These are phyloP conservation scores for Nymphalis c-album DNA, from an alignment of 2,888 invertebrate genomes.

Conservation along the genomic window DNA sequence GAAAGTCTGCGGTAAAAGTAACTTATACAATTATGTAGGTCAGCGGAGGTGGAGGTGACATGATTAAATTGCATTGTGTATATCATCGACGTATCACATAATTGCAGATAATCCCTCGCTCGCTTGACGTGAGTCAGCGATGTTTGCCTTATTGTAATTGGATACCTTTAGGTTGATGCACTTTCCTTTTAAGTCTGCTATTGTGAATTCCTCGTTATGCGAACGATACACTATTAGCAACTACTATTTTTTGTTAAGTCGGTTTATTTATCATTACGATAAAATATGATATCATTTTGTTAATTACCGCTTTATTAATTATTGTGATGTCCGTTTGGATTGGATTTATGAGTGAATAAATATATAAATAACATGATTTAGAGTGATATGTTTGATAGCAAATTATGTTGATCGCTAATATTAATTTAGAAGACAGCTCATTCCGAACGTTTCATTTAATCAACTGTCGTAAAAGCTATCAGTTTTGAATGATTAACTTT, in stretches of 20 bases:
- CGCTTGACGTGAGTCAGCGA: conserved; percentile 52
- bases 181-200: conserved; percentile 31
- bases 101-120: conserved; percentile 51
- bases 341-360: neutral
- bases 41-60: conserved; percentile 36
- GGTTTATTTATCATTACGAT: neutral
- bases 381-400: neutral
- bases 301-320: conserved; percentile 3
- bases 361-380: conserved; percentile 1
- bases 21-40: conserved; percentile 32
- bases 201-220: neutral
- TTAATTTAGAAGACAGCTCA: neutral
- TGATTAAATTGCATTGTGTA: conserved; percentile 19
- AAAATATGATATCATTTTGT: neutral
- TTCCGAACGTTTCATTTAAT: conserved; percentile 5
- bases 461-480: conserved; percentile 6
- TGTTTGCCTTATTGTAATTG: conserved; percentile 56
- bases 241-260: neutral
- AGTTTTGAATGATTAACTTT: neutral
- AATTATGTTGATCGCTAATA: neutral
- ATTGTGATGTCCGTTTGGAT: neutral
- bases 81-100: conserved; percentile 13
- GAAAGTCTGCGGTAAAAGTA: neutral
- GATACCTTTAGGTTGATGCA: conserved; percentile 60
- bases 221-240: conserved; percentile 3